Conservation (phyloP, 2,888 invertebrate species). For the Melanostoma mellinum region DNA sequence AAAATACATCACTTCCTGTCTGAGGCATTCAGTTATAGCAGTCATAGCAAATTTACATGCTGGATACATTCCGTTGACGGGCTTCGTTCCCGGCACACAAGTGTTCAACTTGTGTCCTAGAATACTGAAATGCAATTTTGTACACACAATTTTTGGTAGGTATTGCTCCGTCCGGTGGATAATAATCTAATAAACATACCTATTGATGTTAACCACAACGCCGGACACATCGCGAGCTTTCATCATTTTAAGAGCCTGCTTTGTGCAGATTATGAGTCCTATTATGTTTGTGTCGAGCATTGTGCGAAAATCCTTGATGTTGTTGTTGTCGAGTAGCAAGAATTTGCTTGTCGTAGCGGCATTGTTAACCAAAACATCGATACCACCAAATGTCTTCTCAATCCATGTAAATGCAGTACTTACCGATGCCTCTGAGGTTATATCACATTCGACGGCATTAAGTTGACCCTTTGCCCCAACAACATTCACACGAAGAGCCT, state of each 20-base stretch:
- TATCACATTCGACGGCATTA: slow-evolving; percentile 76
- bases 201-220: slow-evolving; percentile 76
- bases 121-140: slow-evolving; percentile 72
- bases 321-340: slow-evolving; percentile 75
- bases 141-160: slow-evolving; percentile 20
- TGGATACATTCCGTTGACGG: slow-evolving; percentile 76
- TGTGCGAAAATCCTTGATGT: slow-evolving; percentile 79
- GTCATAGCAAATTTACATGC: slow-evolving; percentile 78
- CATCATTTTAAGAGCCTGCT: slow-evolving; percentile 83
- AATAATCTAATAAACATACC: slow-evolving; percentile 63
- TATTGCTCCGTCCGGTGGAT: not conserved
- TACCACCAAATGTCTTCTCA: slow-evolving; percentile 76
- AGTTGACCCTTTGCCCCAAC: slow-evolving; percentile 75
- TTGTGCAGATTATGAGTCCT: slow-evolving; percentile 82
- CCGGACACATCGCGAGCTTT: slow-evolving; percentile 82
- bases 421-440: slow-evolving; percentile 75
- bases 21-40: slow-evolving; percentile 79
- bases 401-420: slow-evolving; percentile 75
- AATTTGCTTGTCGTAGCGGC: slow-evolving; percentile 75
- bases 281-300: slow-evolving; percentile 83
- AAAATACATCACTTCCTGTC: slow-evolving; percentile 78
- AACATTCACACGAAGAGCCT: slow-evolving; percentile 74
- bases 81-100: slow-evolving; percentile 76
- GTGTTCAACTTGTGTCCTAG: slow-evolving; percentile 76
- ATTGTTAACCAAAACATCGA: slow-evolving; percentile 76